Evolutionary conservation across 2,888 invertebrate genomes (phyloP).

Genomic region (Dryadula phaetusa): DNA sequence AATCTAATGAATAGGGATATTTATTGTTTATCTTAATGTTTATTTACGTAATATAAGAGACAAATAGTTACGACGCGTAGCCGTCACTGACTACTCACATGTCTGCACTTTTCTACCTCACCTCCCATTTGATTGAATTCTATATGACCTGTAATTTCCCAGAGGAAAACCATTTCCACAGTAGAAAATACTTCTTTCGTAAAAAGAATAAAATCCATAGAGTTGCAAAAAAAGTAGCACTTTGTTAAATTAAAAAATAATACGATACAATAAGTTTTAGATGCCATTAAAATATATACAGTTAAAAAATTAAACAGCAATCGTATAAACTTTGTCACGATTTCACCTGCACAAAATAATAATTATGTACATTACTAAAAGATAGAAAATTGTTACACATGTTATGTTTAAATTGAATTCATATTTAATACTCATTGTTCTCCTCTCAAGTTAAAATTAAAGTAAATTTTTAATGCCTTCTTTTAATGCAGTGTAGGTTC

Average conservation of each 20-base stretch:
- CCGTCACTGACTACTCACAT: not conserved
- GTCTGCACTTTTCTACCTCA: constrained; percentile 9
- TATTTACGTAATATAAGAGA: not conserved
- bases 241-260: not conserved
- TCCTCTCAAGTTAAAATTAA: no score
- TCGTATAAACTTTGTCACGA: not conserved
- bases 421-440: not conserved
- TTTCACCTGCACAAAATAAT: not conserved
- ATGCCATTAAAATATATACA: not conserved
- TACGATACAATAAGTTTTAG: not conserved
- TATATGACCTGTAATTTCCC: constrained; percentile 34
- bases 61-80: not conserved
- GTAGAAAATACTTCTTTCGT: not conserved
- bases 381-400: not conserved
- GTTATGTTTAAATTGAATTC: not conserved
- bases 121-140: constrained; percentile 30
- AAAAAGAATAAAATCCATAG: not conserved
- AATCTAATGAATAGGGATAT: no score
- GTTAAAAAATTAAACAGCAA: not conserved
- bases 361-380: not conserved
- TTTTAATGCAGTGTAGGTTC: not conserved
- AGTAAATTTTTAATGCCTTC: not conserved
- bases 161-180: constrained; percentile 13
- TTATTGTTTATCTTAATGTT: no score
- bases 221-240: not conserved